Percentiles rank a stretch among this genome's conserved stretches.
Evolutionary conservation across 2,113 vertebrate genomes (phyloP).

Genomic region (Panthera leo): DNA sequence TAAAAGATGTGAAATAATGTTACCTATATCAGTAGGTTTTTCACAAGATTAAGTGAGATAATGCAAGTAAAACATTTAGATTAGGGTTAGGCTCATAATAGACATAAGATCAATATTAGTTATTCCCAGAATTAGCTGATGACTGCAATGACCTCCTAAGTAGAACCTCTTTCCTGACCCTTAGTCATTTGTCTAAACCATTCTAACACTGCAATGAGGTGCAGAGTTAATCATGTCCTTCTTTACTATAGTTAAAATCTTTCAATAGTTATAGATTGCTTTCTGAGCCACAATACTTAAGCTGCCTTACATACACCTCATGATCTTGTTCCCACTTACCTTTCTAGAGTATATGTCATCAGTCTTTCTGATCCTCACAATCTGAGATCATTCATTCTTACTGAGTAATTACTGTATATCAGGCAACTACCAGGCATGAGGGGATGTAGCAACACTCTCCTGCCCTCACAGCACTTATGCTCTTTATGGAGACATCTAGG

Average conservation of each 20-base stretch:
- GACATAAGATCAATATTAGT: not conserved
- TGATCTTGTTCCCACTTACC: not conserved
- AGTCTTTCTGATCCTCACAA: not conserved
- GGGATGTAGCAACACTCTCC: not conserved
- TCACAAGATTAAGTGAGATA: not conserved
- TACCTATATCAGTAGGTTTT: not conserved
- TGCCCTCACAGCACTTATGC: rapidly evolving
- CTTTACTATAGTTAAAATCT: not conserved
- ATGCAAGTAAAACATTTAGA: not conserved
- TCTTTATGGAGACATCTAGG: not conserved
- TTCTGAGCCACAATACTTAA: not conserved
- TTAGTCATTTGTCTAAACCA: not conserved
- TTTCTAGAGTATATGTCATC: not conserved
- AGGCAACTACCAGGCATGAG: not conserved
- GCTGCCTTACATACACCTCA: not conserved
- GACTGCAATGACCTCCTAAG: not conserved
- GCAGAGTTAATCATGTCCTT: not conserved
- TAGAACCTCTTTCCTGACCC: not conserved
- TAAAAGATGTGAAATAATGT: not conserved
- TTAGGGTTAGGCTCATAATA: not conserved
- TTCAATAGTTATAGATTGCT: not conserved
- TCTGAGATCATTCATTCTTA: not conserved
- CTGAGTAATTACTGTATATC: not conserved
- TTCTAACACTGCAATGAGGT: not conserved
- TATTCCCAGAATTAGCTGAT: not conserved